A percentile compares a stretch with the other conserved stretches of the same genome.
phyloP scores from a whole-genome alignment of 2,888 invertebrate genomes.

The Lithodes maja region DNA sequence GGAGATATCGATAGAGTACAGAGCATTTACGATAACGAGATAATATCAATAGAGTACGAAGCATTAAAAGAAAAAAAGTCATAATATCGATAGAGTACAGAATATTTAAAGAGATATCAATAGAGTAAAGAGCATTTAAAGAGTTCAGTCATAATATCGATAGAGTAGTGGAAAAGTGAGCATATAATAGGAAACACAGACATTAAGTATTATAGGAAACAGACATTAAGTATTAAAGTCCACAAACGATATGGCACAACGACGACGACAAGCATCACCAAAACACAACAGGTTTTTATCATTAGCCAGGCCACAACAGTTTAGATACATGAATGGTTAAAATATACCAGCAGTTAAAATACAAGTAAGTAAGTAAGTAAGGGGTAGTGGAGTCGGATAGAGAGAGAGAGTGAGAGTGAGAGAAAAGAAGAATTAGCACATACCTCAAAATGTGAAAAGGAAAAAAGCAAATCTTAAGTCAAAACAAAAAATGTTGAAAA shows the following conservation, averaged over 20 bases:
- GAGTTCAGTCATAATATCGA: too few relatives aligned
- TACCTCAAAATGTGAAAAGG: too few relatives aligned
- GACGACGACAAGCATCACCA: slow-evolving; percentile 11
- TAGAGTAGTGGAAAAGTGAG: background rate
- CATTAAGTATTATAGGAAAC: too few relatives aligned
- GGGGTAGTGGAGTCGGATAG: too few relatives aligned
- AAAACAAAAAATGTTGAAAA: too few relatives aligned
- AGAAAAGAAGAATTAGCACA: too few relatives aligned
- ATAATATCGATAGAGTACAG: background rate
- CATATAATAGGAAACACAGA: background rate
- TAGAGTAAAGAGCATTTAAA: background rate
- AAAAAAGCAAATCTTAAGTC: too few relatives aligned
- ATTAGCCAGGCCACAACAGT: background rate
- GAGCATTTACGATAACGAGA: too few relatives aligned
- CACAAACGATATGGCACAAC: too few relatives aligned
- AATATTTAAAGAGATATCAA: background rate
- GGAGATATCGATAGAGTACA: too few relatives aligned
- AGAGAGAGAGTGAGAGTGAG: background rate
- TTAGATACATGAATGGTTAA: slow-evolving; percentile 8
- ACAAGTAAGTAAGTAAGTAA: background rate
- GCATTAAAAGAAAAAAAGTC: slow-evolving; percentile 2
- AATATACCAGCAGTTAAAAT: slow-evolving; percentile 7
- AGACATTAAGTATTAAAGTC: too few relatives aligned
- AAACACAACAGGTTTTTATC: background rate
- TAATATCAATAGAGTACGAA: background rate